Base-by-base conservation (phyloP, 2,888 invertebrate genomes). In the Stramonita haemastoma region DNA sequence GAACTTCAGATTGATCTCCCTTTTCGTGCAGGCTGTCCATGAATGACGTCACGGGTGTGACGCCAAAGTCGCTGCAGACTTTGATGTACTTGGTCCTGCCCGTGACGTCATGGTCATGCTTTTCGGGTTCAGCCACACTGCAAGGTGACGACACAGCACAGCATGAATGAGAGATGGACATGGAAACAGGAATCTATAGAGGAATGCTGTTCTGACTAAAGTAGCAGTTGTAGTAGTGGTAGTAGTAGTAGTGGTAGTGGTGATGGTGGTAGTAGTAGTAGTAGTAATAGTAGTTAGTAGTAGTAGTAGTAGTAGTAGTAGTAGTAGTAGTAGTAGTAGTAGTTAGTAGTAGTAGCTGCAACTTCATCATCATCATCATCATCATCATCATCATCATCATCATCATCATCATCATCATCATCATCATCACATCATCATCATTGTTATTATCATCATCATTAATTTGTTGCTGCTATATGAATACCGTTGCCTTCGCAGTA, bases 1-100 rank as follows among this genome's bases (percentile, higher is more conserved):
- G 88, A 95, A 94, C 19, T 92, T 91, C 90, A 95, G 91, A 32
- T 90, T 91, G 6, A 95, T 91, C 13, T 89, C 83, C 8, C 89
- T 81, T n/a, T 56, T 94, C 93, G 56, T 91, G 90, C 92, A 95
- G 94, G 91, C 94, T 93, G 13, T 93, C 90, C 56, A 95, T 29
- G 91, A 95, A 95, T 19, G 86, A 86, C n/a, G 88, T 70, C 11
- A 90, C 81, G 0, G 90, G 90, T n/a, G 89, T 86, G 34, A 90
- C 89, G 57, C 89, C 89, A 8, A 81, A 83, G 57, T 90, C 90
- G 46, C 66, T 36, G 70, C 90, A 90, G 70, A 86, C 89, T 66
- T 86, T 89, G 34, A 86, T 57, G 87, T 90, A 90, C 56, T 84
- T 89, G 56, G 87, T 60, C 32, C 46, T 79, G 19, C 90, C 90